phyloP scores from a whole-genome alignment of 2,113 vertebrate species.

The Perca schrenkii region DNA sequence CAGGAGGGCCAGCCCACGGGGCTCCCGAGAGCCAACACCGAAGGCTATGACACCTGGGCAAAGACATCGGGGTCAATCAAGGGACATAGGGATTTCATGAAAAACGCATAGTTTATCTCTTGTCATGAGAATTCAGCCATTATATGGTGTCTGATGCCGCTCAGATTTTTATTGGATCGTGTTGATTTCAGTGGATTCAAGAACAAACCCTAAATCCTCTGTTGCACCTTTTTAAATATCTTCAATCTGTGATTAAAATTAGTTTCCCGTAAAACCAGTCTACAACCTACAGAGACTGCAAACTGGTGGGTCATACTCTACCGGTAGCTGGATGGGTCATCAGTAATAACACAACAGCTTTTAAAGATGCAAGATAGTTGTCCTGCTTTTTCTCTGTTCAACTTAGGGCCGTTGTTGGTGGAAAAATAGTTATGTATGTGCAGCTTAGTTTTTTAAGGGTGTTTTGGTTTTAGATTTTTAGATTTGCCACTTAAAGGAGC shows the following conservation, averaged over 20 bases:
- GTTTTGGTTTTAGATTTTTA: too few species aligned
- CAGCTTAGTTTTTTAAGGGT: neutral
- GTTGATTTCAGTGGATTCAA: neutral
- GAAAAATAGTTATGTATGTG: neutral
- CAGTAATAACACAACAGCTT: neutral
- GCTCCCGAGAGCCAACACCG: conserved; percentile 54
- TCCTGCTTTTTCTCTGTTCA: neutral
- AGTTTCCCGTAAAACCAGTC: neutral
- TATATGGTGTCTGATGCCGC: neutral
- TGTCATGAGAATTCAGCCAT: neutral
- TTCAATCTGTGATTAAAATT: neutral
- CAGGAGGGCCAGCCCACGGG: conserved; percentile 23
- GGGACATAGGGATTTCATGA: conserved; percentile 41
- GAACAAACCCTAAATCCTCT: neutral
- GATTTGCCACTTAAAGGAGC: neutral
- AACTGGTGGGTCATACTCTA: neutral
- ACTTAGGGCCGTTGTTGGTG: neutral
- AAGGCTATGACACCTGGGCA: conserved; percentile 70
- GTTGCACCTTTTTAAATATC: neutral
- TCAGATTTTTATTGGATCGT: neutral
- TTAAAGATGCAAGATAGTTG: neutral
- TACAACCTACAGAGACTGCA: neutral
- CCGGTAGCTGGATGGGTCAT: neutral
- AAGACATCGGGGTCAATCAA: conserved; percentile 41
- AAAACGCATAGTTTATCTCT: conserved; percentile 25